Evolutionary conservation across 1,140 invertebrate genomes (phyloP).

Genomic region (Pollicipes pollicipes): DNA sequence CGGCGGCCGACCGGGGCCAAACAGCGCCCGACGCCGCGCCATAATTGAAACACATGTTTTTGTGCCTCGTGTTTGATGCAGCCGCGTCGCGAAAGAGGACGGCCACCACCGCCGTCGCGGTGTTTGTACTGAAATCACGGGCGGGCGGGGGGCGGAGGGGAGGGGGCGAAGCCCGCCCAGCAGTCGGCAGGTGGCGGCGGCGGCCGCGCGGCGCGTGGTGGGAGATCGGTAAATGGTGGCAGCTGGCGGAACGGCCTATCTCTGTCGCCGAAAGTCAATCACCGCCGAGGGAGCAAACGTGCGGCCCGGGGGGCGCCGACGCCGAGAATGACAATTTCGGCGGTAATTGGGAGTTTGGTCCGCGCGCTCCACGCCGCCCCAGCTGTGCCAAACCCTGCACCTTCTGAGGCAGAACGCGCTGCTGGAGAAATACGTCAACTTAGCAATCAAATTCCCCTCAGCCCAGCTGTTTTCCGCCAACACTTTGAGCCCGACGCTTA

Average conservation of each 20-base stretch:
- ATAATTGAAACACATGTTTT: constrained; percentile 1
- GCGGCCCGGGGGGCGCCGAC: no score
- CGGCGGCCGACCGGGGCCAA: neutral
- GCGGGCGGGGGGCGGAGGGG: no score
- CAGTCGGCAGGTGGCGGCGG: constrained; percentile 4
- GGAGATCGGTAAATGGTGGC: neutral
- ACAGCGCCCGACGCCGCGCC: neutral
- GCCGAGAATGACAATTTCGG: no score
- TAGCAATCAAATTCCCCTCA: no score
- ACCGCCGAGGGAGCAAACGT: neutral
- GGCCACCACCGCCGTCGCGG: neutral
- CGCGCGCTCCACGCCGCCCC: no score
- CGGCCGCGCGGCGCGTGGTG: neutral
- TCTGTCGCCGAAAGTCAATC: neutral
- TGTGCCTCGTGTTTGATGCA: neutral
- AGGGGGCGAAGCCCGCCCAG: neutral
- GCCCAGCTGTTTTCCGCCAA: no score
- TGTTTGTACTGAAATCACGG: neutral
- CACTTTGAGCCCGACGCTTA: no score
- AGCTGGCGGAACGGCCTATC: neutral
- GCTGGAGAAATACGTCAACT: no score
- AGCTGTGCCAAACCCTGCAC: no score
- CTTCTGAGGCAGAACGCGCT: no score
- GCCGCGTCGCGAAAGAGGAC: neutral
- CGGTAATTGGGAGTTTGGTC: no score